Base-by-base conservation (phyloP, 2,888 invertebrate species). In the Bhutanitis thaidina region DNA sequence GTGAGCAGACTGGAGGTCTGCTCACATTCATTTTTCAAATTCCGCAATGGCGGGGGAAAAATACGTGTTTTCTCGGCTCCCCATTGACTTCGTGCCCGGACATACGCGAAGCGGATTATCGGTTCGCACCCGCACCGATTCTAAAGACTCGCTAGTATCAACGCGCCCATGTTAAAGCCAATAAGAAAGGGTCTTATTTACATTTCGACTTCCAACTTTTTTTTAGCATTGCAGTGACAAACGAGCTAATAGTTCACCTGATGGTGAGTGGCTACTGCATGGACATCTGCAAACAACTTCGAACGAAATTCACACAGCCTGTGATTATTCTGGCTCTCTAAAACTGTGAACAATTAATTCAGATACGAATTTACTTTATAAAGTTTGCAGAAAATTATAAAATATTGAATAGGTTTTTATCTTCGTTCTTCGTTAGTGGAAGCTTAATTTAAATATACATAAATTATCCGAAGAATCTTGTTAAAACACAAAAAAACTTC, bases 1-100 rank as follows among this genome's bases (percentile, higher is more conserved):
- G n/a, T n/a, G n/a, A n/a, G n/a, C n/a, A n/a, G n/a, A n/a, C n/a
- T n/a, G n/a, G n/a, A n/a, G n/a, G n/a, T 51, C 12, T 25, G 66
- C 57, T 61, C 59, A 64, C 64, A 58, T 68, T 52, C 61, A 61
- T 66, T 43, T 39, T 34, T 34, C 16, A 13, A 39, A 30, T n/a
- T n/a, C 16, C n/a, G 3, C 20, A 10, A 44, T 27, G 44, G 12
- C 13, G 9, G 25, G 32, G 13, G n/a, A 20, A 20, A 16, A 9
- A 10, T 20, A 25, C 13, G 13, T 20, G 27, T 20, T 14, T 30
- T 15, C 30, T 30, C 5, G 10, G 15, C 15, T n/a, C 15, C 12
- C 13, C 43, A 36, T 43, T 13, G 38, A 37, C 30, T 43, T 43
- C 52, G 47, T 52, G 52, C 38, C 34, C 14, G 47, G 27, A 52